Evolutionary conservation across 2,797 vertebrate genomes (phyloP), one percentile per base, ranked within the genome.

Genomic region (Ciconia nigra): DNA sequence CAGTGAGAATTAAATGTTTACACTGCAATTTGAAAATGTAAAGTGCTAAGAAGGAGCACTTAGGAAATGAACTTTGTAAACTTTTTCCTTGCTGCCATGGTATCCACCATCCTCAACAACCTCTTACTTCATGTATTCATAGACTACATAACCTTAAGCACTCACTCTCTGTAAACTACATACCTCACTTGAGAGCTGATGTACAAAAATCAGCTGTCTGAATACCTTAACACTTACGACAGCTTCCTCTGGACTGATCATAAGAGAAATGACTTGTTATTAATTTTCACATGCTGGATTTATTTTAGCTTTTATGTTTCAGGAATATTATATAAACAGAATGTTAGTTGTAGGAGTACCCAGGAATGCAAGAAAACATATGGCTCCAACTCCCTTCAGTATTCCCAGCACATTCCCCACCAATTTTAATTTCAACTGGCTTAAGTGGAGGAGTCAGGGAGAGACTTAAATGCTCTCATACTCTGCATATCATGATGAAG

Each of bases 161-260:
- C 72, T 88, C 88, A 51, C 67, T 73, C 80, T 88, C 81, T 94
- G 88, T 95, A 96, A 97, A 96, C 95, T 77, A 70, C 90, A 95
- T 95, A 95, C 74, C 89, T 91, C 69, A 91, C 79, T 85, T 96
- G 89, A 95, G 95, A 96, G 90, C 77, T 83, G 93, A 96, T 96
- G 89, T 93, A 97, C 92, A 96, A 96, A 96, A 95, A 89, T 97
- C 95, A 97, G 95, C 96, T 96, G 95, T 90, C 92, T 95, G 94
- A 95, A 96, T 96, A 96, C 92, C 87, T 95, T 92, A 94, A 92
- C 84, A 90, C 94, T 97, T 94, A 95, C 70, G 51, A 92, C 93
- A 97, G 77, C 82, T 96, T 95, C 82, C 78, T 94, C 89, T 94
- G 82, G 26, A 86, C 65, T 83, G 86, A 77, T 86, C 87, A 72